A percentile compares a stretch with the other conserved stretches of the same genome.
These are phyloP conservation scores for Rattus rattus DNA, from an alignment of 2,113 vertebrate species.

Conservation along the genomic window DNA sequence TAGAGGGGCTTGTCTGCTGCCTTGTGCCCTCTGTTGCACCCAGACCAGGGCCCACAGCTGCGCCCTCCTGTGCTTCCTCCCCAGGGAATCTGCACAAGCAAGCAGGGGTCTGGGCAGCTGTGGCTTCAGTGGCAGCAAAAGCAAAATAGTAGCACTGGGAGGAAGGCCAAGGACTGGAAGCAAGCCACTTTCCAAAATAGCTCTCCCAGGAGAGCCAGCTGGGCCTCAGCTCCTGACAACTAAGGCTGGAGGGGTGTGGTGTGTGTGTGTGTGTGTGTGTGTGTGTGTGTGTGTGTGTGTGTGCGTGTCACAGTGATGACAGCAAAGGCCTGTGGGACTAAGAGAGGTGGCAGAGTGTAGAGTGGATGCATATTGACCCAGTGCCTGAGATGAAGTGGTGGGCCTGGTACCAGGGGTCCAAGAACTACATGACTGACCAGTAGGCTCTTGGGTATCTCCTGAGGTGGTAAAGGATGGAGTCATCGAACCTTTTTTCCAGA, in stretches of 20 bases:
- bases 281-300: no score
- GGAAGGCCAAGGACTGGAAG: constrained; percentile 15
- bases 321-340: neutral
- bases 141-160: neutral
- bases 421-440: neutral
- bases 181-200: constrained; percentile 56
- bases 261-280: no score
- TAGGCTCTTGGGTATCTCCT: neutral
- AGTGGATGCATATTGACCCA: neutral
- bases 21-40: neutral
- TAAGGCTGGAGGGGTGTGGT: neutral
- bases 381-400: neutral
- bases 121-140: neutral
- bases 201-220: neutral
- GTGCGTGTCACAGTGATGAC: neutral
- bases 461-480: neutral
- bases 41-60: neutral
- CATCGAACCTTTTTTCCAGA: neutral
- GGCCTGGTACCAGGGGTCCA: neutral
- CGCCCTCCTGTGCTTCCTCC: neutral
- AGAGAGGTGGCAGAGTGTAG: neutral
- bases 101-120: neutral
- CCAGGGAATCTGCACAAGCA: neutral
- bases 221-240: neutral
- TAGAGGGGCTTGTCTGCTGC: neutral